These are phyloP conservation scores for Napeogenes inachia DNA, from an alignment of 2,888 invertebrate species.

Conservation along the genomic window DNA sequence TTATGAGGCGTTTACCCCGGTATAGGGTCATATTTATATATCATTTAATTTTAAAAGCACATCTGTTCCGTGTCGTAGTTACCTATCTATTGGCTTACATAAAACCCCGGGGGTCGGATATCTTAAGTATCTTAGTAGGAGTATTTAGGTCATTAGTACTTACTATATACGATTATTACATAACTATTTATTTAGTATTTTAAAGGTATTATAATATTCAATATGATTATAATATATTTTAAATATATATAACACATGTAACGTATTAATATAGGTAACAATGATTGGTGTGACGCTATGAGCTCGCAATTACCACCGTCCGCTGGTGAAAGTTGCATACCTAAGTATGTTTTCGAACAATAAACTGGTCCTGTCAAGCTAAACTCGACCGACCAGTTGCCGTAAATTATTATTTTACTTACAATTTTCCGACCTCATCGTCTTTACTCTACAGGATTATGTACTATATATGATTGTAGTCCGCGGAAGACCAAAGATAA, in stretches of 20 bases:
- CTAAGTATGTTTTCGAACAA: constrained; percentile 49
- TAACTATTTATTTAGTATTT: too few species aligned
- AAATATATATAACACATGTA: not conserved
- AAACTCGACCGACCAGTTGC: constrained; percentile 42
- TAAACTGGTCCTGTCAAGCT: constrained; percentile 53
- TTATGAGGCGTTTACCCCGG: constrained; percentile 19
- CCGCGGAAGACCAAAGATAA: too few species aligned
- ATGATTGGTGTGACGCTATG: constrained; percentile 36
- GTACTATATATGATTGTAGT: too few species aligned
- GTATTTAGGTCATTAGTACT: too few species aligned
- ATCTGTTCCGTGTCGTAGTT: constrained; percentile 11
- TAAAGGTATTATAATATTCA: too few species aligned
- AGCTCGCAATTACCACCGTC: constrained; percentile 38
- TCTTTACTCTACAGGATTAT: too few species aligned
- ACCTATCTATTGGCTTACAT: not conserved
- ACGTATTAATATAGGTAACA: constrained; percentile 23
- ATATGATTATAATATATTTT: too few species aligned
- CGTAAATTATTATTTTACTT: constrained; percentile 45
- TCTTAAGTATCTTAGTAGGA: too few species aligned
- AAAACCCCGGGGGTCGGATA: not conserved
- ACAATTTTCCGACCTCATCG: constrained; percentile 32
- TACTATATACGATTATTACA: too few species aligned
- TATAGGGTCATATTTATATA: constrained; percentile 20
- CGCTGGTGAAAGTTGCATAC: constrained; percentile 50
- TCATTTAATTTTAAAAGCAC: constrained; percentile 16